Evolutionary conservation across 37 sponge, comb jelly and placozoan species (phyloP).

Genomic region (Chondrilla cf. caribensis): DNA sequence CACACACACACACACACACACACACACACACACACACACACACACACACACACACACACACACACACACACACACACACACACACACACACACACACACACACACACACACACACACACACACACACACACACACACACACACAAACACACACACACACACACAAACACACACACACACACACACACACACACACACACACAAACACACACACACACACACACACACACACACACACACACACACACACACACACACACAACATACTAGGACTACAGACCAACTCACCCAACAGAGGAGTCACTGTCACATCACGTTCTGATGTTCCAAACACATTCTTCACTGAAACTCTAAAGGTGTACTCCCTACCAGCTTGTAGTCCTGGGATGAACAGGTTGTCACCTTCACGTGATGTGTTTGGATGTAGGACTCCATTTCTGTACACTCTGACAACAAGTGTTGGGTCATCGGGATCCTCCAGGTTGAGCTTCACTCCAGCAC

Average conservation of each 20-base stretch:
- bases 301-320: not conserved
- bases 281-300: constrained; percentile 5
- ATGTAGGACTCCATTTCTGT: not conserved
- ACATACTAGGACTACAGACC: not conserved
- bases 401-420: not conserved
- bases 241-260: not conserved
- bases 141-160: too few relatives aligned
- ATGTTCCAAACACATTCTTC: not conserved
- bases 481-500: constrained; percentile 8
- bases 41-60: too few relatives aligned
- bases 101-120: not conserved
- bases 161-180: too few relatives aligned
- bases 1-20: too few relatives aligned
- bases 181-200: too few relatives aligned
- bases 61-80: too few relatives aligned
- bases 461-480: not conserved
- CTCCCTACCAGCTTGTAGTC: constrained; percentile 17
- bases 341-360: not conserved
- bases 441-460: not conserved
- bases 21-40: too few relatives aligned
- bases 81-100: constrained; percentile 1
- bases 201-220: too few relatives aligned
- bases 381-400: not conserved
- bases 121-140: too few relatives aligned
- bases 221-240: too few relatives aligned